phyloP scores from a whole-genome alignment of 2,113 vertebrate species.

The Rallus limicola region DNA sequence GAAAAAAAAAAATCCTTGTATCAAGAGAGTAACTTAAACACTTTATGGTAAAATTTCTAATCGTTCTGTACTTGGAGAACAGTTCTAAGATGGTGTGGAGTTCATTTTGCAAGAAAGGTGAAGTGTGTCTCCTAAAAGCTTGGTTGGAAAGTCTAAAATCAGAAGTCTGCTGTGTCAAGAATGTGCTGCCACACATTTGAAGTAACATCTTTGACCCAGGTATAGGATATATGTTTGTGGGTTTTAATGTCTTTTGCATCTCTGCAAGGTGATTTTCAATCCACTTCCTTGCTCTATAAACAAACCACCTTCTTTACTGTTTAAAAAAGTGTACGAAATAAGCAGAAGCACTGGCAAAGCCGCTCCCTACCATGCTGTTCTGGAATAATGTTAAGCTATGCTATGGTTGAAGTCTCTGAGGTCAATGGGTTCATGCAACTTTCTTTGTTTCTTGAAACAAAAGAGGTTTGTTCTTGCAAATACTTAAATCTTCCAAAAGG shows the following conservation, averaged over 20 bases:
- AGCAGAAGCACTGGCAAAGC: neutral
- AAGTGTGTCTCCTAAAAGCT: neutral
- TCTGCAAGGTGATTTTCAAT: neutral
- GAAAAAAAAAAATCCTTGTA: neutral
- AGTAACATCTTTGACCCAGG: neutral
- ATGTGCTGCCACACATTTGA: neutral
- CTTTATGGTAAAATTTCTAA: neutral
- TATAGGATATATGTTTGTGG: neutral
- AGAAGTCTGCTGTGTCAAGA: neutral
- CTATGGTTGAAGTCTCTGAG: neutral
- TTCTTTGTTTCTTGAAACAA: no score
- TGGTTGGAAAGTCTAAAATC: neutral
- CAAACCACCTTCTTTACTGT: neutral
- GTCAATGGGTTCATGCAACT: neutral
- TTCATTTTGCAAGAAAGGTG: neutral
- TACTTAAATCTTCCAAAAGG: neutral
- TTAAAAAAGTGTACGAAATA: neutral
- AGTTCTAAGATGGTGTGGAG: neutral
- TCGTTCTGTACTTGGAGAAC: neutral
- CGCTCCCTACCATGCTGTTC: fast-evolving
- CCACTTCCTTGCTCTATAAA: neutral
- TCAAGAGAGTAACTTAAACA: neutral
- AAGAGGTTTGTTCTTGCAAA: neutral
- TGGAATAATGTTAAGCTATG: neutral
- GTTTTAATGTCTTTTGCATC: neutral